These are phyloP conservation scores for Bolborhynchus lineola DNA, from an alignment of 2,113 vertebrate genomes.

Conservation along the genomic window DNA sequence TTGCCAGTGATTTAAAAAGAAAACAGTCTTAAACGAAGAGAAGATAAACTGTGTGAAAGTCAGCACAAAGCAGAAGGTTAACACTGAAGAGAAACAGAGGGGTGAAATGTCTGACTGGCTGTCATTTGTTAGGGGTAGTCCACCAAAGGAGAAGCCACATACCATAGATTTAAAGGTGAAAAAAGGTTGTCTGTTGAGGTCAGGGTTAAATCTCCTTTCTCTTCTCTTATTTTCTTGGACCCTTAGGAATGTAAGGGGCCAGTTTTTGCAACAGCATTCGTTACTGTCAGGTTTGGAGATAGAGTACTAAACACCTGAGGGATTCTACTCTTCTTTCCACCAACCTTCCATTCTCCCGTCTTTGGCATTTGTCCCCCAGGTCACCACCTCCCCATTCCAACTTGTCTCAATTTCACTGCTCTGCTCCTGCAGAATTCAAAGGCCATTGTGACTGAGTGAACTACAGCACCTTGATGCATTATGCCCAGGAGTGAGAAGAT, in stretches of 20 bases:
- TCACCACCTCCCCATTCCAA: not conserved
- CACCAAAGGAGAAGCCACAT: not conserved
- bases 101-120: not conserved
- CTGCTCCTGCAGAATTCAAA: not conserved
- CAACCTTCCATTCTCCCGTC: not conserved
- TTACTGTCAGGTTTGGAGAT: not conserved
- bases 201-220: not conserved
- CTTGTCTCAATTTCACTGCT: not conserved
- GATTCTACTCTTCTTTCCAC: not conserved
- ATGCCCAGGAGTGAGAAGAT: not conserved
- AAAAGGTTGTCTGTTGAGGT: not conserved
- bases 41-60: not conserved
- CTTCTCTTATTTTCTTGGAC: too few relatives aligned
- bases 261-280: not conserved
- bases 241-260: fast-evolving
- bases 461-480: not conserved
- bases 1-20: fast-evolving
- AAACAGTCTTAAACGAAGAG: not conserved
- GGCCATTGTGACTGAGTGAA: not conserved
- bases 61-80: not conserved
- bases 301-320: not conserved
- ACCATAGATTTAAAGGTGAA: not conserved
- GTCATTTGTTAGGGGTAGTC: not conserved
- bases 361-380: not conserved
- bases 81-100: not conserved